These are phyloP conservation scores for Wiebesia pumilae DNA, from an alignment of 1,140 invertebrate species.

Conservation along the genomic window DNA sequence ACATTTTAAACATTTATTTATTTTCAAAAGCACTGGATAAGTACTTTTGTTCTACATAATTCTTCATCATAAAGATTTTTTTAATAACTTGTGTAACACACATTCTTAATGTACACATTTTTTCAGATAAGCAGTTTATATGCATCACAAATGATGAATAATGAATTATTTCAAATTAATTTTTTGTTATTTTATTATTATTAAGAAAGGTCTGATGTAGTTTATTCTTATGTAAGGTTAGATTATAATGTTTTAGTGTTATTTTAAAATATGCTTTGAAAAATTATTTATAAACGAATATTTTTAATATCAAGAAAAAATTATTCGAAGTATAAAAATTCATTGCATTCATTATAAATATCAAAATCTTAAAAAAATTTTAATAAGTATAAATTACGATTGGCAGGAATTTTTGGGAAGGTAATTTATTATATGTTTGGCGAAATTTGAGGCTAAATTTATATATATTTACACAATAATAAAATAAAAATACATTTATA, in stretches of 20 bases:
- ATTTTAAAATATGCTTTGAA: not conserved
- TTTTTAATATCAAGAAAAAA: not conserved
- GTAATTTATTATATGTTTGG: not conserved
- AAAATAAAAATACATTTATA: conserved; percentile 65
- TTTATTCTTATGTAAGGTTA: not conserved
- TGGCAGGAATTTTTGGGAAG: not conserved
- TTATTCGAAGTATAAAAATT: not conserved
- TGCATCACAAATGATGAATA: not conserved
- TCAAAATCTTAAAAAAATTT: conserved; percentile 19
- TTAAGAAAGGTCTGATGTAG: not conserved
- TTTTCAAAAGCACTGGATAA: too few species aligned
- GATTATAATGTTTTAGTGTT: not conserved
- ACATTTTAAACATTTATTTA: too few species aligned
- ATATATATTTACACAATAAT: too few species aligned
- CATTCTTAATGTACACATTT: not conserved
- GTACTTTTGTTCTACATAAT: not conserved
- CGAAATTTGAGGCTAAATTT: not conserved
- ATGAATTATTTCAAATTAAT: not conserved
- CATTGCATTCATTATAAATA: not conserved
- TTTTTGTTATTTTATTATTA: conserved; percentile 3
- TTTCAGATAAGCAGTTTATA: not conserved
- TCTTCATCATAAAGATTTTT: not conserved
- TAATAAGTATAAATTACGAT: conserved; percentile 30
- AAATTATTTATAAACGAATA: not conserved
- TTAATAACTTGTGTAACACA: not conserved